phyloP scores from a whole-genome alignment of 2,113 vertebrate genomes.

The Scartelaos histophorus region DNA sequence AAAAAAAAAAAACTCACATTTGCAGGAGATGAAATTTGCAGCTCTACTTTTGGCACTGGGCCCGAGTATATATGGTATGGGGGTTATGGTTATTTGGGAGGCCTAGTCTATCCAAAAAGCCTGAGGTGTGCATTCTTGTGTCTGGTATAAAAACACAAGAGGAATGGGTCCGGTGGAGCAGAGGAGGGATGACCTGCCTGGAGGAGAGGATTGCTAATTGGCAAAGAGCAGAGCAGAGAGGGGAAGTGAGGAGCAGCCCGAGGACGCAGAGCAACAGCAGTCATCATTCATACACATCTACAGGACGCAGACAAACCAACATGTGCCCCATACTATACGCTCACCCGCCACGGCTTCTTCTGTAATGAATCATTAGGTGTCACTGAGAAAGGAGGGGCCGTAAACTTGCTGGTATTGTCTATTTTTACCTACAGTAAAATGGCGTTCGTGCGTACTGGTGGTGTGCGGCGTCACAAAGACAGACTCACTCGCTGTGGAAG shows the following conservation, averaged over 20 bases:
- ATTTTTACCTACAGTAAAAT: conserved; percentile 49
- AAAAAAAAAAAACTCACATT: conserved; percentile 41
- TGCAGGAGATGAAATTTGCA: conserved; percentile 20
- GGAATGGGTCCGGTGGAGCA: conserved; percentile 37
- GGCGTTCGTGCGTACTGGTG: conserved; percentile 13
- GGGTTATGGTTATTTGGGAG: conserved; percentile 32
- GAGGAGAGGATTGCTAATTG: conserved; percentile 67
- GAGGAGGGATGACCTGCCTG: conserved; percentile 49
- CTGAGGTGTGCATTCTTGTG: conserved; percentile 37
- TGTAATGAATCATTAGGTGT: conserved; percentile 55
- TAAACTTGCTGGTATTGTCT: conserved; percentile 20
- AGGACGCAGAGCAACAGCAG: conserved; percentile 56
- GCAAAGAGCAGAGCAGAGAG: conserved; percentile 49
- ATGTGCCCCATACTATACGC: conserved; percentile 12
- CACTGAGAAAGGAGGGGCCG: conserved; percentile 37
- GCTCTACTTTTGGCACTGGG: conserved; percentile 52
- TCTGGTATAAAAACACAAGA: conserved; percentile 38
- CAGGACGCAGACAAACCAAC: conserved; percentile 30
- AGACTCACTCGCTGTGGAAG: not conserved
- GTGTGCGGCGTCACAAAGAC: not conserved
- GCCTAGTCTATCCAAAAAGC: conserved; percentile 36
- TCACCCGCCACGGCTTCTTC: conserved; percentile 5
- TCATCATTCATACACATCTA: conserved; percentile 63
- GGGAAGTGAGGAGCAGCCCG: conserved; percentile 35
- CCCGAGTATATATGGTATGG: conserved; percentile 46